These are phyloP conservation scores for Hyposmocoma kahamanoa DNA, from an alignment of 1,140 invertebrate species.

Conservation along the genomic window DNA sequence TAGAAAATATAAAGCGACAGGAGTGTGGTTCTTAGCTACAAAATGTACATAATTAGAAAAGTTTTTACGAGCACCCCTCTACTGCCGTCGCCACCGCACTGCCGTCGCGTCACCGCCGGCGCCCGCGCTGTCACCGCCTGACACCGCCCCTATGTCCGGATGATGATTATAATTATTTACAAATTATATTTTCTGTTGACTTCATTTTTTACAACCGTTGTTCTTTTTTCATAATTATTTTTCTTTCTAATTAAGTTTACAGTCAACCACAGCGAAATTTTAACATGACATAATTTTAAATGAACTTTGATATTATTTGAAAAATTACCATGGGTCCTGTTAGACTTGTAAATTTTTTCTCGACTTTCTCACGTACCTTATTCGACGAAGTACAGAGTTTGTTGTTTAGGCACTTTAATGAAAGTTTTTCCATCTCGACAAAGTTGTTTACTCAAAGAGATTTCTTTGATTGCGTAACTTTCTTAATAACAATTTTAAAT, in stretches of 20 bases:
- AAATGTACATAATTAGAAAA: conserved; percentile 72
- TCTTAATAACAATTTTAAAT: too few relatives aligned
- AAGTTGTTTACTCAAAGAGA: too few relatives aligned
- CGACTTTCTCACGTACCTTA: too few relatives aligned
- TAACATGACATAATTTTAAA: too few relatives aligned
- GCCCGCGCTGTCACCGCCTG: conserved; percentile 60
- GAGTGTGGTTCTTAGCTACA: conserved; percentile 58
- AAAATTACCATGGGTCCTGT: too few relatives aligned
- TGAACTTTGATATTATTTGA: too few relatives aligned
- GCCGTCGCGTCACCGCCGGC: conserved; percentile 28
- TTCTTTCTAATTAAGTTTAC: background rate
- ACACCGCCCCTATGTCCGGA: conserved; percentile 61
- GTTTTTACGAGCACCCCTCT: conserved; percentile 58
- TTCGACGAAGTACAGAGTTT: too few relatives aligned
- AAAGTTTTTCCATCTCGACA: too few relatives aligned
- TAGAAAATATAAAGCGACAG: conserved; percentile 55
- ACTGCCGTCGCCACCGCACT: background rate
- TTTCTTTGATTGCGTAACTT: too few relatives aligned
- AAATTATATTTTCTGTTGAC: conserved; percentile 50
- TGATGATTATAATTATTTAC: conserved; percentile 64
- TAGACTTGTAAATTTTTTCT: too few relatives aligned
- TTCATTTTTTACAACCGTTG: conserved; percentile 15
- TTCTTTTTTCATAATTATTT: conserved; percentile 2
- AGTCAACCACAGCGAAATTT: too few relatives aligned
- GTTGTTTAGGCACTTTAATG: too few relatives aligned